These are phyloP conservation scores for Strigops habroptila DNA, from an alignment of 2,113 vertebrate species.

Conservation along the genomic window DNA sequence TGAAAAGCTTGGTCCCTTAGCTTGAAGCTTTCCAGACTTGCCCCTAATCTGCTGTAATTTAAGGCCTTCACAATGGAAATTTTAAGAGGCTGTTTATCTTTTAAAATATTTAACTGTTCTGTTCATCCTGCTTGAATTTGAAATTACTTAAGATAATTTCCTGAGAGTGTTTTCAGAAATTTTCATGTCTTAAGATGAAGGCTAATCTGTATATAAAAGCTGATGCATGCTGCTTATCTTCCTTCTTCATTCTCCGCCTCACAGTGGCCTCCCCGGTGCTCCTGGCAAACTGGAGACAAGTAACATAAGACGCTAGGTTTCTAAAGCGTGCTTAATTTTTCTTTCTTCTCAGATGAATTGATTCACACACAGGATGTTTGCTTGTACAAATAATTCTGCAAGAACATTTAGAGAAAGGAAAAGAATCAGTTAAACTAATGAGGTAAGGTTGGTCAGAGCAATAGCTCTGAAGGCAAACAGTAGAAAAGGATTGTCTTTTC, in stretches of 20 bases:
- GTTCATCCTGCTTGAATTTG: background rate
- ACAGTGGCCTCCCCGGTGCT: accelerated
- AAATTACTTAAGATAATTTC: background rate
- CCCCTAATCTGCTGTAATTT: background rate
- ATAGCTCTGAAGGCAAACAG: background rate
- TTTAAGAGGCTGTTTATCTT: background rate
- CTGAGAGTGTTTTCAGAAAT: background rate
- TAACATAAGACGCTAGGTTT: background rate
- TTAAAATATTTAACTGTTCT: background rate
- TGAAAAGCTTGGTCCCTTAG: background rate
- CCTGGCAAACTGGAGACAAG: background rate
- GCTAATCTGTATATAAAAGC: background rate
- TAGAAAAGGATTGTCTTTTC: background rate
- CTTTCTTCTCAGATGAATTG: background rate
- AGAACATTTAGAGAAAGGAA: background rate
- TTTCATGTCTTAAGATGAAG: background rate
- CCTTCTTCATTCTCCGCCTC: background rate
- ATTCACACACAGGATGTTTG: background rate
- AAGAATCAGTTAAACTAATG: background rate
- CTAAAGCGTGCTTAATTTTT: background rate
- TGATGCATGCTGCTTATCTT: background rate
- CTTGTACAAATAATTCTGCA: background rate
- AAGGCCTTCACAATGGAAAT: background rate
- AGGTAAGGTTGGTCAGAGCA: background rate
- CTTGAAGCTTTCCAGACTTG: background rate